A percentile compares a stretch with the other conserved stretches of the same genome.
These are phyloP conservation scores for Choreutis nemorana DNA, from an alignment of 2,888 invertebrate genomes.

Conservation along the genomic window DNA sequence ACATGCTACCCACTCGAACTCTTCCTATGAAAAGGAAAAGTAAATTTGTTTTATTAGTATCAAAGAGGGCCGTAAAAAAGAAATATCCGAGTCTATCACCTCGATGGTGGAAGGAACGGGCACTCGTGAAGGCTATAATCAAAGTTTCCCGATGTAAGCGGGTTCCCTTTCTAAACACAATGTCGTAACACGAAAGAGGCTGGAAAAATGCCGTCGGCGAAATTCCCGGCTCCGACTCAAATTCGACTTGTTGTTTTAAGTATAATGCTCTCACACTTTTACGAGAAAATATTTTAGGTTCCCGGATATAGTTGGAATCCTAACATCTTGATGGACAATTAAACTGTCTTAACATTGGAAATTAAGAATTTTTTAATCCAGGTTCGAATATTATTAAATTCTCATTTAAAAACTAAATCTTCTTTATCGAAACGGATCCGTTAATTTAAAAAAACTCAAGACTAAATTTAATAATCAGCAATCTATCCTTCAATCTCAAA, in stretches of 20 bases:
- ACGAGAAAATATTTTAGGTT: no score
- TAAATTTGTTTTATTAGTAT: constrained; percentile 63
- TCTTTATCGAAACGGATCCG: no score
- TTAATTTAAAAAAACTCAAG: no score
- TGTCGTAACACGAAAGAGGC: constrained; percentile 63
- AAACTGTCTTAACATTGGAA: no score
- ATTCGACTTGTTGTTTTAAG: constrained; percentile 45
- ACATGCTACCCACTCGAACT: constrained; percentile 44
- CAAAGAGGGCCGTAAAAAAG: constrained; percentile 58
- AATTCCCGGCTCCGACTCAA: constrained; percentile 31
- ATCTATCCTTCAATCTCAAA: no score
- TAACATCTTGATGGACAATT: no score
- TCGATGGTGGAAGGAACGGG: constrained; percentile 51
- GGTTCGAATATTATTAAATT: no score
- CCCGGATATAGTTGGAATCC: no score
- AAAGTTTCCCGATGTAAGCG: constrained; percentile 59
- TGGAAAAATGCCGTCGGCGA: constrained; percentile 54
- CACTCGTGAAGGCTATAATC: constrained; percentile 61
- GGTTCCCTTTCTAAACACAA: constrained; percentile 61
- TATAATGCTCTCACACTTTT: no score
- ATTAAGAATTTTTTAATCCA: no score
- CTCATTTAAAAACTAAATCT: no score
- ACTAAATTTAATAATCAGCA: no score
- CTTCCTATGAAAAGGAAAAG: constrained; percentile 41
- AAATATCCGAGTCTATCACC: constrained; percentile 59